Percentiles rank a stretch among this genome's conserved stretches.
phyloP scores from a whole-genome alignment of 2,888 invertebrate genomes.

The Sympetrum striolatum region DNA sequence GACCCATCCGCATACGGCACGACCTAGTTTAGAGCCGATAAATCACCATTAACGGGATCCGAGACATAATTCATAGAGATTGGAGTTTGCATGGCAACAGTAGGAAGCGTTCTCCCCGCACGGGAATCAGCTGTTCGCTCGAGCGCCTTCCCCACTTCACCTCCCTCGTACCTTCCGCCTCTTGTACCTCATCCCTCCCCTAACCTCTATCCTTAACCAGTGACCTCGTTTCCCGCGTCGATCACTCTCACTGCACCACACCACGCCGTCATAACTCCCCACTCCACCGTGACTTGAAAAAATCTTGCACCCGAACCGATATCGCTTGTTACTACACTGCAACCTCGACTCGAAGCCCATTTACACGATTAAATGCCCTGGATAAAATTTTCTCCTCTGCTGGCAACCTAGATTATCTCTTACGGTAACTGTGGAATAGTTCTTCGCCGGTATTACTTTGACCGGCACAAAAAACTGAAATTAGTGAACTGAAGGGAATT shows the following conservation, averaged over 20 bases:
- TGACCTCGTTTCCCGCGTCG: neutral
- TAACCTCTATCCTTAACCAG: neutral
- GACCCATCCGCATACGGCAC: too few relatives aligned
- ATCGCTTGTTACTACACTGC: neutral
- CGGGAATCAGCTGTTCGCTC: neutral
- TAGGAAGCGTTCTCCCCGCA: neutral
- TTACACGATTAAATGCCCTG: neutral
- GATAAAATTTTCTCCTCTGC: neutral
- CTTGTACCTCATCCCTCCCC: neutral
- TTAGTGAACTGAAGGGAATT: too few relatives aligned
- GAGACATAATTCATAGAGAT: neutral
- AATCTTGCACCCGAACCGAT: neutral
- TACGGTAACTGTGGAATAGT: neutral
- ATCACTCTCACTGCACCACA: neutral
- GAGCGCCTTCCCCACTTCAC: neutral
- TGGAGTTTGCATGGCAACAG: neutral
- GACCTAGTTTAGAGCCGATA: neutral
- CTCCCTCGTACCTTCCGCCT: neutral
- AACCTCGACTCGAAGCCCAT: neutral
- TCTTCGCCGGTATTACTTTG: too few relatives aligned
- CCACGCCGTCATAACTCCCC: neutral
- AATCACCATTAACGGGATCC: neutral
- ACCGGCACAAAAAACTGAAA: too few relatives aligned
- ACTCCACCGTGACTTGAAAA: neutral
- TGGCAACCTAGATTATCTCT: neutral